Evolutionary conservation across 2,888 invertebrate genomes (phyloP).

Genomic region (Electrophaes corylata): DNA sequence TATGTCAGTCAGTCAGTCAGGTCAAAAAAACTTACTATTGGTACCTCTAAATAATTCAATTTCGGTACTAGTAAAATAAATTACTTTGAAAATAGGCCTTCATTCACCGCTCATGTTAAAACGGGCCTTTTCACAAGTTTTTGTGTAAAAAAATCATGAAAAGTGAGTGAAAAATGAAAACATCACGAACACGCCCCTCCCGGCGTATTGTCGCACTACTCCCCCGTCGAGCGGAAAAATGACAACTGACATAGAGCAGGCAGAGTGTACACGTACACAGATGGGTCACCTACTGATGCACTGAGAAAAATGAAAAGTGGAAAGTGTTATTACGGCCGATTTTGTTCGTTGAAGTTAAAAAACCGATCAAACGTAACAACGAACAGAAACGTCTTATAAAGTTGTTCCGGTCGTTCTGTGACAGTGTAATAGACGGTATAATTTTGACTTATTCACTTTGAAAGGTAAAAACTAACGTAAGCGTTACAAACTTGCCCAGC

Average conservation of each 20-base stretch:
- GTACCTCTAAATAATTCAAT: background rate
- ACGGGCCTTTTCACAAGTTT: constrained; percentile 52
- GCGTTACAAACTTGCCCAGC: no score
- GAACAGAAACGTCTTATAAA: no score
- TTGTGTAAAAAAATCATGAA: constrained; percentile 57
- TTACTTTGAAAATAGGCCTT: constrained; percentile 35
- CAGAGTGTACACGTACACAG: constrained; percentile 21
- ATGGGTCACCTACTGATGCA: constrained; percentile 3
- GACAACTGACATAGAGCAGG: constrained; percentile 59
- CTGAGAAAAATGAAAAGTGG: no score
- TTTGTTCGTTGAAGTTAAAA: no score
- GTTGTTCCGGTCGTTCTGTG: no score
- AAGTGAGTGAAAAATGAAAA: constrained; percentile 79
- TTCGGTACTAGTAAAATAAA: constrained; percentile 37
- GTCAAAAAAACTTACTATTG: no score
- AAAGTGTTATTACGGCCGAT: no score
- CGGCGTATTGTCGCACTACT: constrained; percentile 71
- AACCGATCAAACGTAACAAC: no score
- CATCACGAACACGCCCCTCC: constrained; percentile 63
- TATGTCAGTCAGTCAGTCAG: no score
- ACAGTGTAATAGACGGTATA: no score
- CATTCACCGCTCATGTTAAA: constrained; percentile 51
- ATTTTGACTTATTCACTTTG: no score
- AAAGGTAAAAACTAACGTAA: no score
- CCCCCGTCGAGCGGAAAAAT: constrained; percentile 67